Base-by-base conservation (phyloP, 2,797 vertebrate species). In the Chelon labrosus region DNA sequence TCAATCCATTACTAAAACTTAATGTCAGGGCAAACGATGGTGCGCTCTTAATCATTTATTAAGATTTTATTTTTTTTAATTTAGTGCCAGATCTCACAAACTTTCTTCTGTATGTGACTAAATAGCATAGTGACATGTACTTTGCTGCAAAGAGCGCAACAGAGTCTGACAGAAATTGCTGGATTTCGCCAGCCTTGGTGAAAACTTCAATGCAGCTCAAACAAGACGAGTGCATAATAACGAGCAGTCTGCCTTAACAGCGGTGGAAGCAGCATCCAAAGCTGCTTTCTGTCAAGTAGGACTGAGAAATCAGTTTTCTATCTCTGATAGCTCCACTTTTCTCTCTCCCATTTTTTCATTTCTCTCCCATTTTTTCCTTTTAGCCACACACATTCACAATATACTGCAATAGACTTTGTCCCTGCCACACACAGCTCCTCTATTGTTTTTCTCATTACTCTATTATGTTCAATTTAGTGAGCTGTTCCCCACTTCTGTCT, bases 401-500 rank as follows among this genome's bases (percentile, higher is more conserved):
- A 41, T 22, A 52, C 38, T 37, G 44, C 62, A 70, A 55, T 1
- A 69, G 25, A 70, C 37, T 20, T 22, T 58, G 53, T 72, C 37
- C 9, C 39, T 27, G 27, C 49, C 35, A 14, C 61, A 77, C 35
- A 5, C 68, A 72, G 69, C 65, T 47, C 56, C 41, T 74, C 55
- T 51, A 57, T 59, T 79, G 70, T 79, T 82, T 82, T 80, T 73
- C 51, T 84, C 58, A 83, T 86, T 57, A 82, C 63, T 85, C 49
- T 16, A 78, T 77, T 77, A 77, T 80, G 65, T 86, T 82, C 65
- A 54, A 20, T 81, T 79, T 58, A 76, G 64, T 77, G 58, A 72
- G 57, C 54, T 57, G n/a, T 70, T 31, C 42, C 50, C 10, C 25
- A 20, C 10, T 60, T 73, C 38, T 66, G 59, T 67, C 70, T 82